phyloP scores from a whole-genome alignment of 2,797 vertebrate genomes.

The Paedocypris micromegethes region DNA sequence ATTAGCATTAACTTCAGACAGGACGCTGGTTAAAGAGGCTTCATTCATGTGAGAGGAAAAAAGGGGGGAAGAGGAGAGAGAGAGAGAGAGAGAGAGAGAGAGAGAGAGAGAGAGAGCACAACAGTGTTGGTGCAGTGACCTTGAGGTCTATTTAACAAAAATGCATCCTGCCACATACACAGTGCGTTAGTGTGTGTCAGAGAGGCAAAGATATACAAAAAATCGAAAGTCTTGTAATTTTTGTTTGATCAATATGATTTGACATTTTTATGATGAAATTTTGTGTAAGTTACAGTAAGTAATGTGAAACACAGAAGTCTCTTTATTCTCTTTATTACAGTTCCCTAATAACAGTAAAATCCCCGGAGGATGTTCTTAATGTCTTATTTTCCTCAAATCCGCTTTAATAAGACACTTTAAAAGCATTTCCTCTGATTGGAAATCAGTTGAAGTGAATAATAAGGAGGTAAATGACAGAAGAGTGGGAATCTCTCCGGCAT shows the following conservation, averaged over 20 bases:
- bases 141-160: conserved; percentile 4
- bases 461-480: background rate
- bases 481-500: background rate
- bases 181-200: background rate
- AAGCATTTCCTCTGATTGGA: too few relatives aligned
- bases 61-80: background rate
- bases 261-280: too few relatives aligned
- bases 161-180: conserved; percentile 2
- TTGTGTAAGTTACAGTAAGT: too few relatives aligned
- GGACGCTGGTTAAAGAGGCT: conserved; percentile 8
- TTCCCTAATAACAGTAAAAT: too few relatives aligned
- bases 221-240: too few relatives aligned
- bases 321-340: too few relatives aligned
- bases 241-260: too few relatives aligned
- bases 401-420: too few relatives aligned
- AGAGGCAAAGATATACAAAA: background rate
- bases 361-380: too few relatives aligned
- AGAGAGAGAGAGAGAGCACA: conserved; percentile 1
- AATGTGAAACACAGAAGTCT: too few relatives aligned
- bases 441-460: background rate
- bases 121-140: conserved; percentile 26
- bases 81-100: conserved; percentile 4
- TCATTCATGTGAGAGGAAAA: background rate
- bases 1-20: conserved; percentile 34
- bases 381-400: too few relatives aligned